Evolutionary conservation across 2,113 vertebrate genomes (phyloP), one percentile per base, ranked within the genome.

Genomic region (Mungos mungo): DNA sequence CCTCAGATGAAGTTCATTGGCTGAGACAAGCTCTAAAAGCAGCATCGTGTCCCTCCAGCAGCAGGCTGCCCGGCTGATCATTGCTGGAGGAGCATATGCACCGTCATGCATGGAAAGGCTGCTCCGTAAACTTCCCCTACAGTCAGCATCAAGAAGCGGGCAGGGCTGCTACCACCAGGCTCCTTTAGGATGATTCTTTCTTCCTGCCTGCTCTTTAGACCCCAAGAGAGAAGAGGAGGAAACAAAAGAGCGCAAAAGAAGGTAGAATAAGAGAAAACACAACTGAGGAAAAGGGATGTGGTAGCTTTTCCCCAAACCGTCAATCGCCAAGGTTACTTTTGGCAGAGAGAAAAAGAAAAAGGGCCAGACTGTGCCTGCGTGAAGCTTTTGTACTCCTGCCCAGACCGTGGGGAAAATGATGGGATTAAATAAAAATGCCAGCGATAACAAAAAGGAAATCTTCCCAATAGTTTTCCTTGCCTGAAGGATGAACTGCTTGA

Each of bases 401-500:
- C 88, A 95, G 87, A 97, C 86, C 97, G 88, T 82, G 93, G 72
- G 21, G 41, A 71, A 96, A 98, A 98, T 97, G 88, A 98, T 87
- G 93, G 82, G 69, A 96, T 96, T 91, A 96, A 98, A 98, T 96
- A 90, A 88, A 95, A 98, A 87, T 72, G 85, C 63, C 54, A 68
- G 90, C 16, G 23, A 97, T 97, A 98, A 98, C 95, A 97, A 97
- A 98, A 97, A 96, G 47, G 45, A 96, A 96, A 98, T 97, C 77
- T 63, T 97, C 92, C 89, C 84, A 84, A 81, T 33, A 96, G 96
- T 97, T 98, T 98, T 96, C 96, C 94, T 93, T 94, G 93, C 96
- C 97, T 97, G 93, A 94, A 98, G 98, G 94, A 97, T 97, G 97
- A 98, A 96, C 96, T 97, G 88, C 97, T 98, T 96, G 92, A 98